phyloP scores from a whole-genome alignment of 1,140 invertebrate genomes.

The Apocrypta bakeri region DNA sequence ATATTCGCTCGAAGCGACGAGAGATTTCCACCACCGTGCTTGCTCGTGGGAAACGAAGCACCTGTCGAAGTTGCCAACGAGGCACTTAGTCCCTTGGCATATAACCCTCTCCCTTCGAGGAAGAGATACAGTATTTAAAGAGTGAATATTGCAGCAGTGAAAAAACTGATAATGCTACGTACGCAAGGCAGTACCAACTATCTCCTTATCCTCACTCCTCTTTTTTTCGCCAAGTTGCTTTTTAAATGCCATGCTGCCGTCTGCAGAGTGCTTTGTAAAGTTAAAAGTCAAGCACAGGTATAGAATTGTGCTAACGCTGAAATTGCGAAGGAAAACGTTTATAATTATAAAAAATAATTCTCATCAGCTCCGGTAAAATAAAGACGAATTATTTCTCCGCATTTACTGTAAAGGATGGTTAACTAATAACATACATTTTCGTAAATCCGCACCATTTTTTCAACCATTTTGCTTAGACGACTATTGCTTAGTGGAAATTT shows the following conservation, averaged over 20 bases:
- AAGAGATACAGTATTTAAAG: slow-evolving; percentile 24
- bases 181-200: too few relatives aligned
- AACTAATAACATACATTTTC: too few relatives aligned
- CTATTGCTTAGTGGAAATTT: too few relatives aligned
- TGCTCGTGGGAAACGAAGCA: slow-evolving; percentile 38
- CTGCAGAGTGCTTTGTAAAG: background rate
- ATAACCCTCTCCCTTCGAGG: background rate
- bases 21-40: slow-evolving; percentile 15
- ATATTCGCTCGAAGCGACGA: background rate
- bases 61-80: slow-evolving; percentile 36
- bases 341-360: too few relatives aligned
- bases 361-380: background rate
- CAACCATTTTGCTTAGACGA: too few relatives aligned
- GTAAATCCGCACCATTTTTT: too few relatives aligned
- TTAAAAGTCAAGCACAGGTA: background rate
- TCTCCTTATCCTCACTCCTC: too few relatives aligned
- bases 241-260: background rate
- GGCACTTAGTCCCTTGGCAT: background rate
- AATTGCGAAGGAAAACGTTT: background rate
- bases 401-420: too few relatives aligned
- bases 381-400: background rate
- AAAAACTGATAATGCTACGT: background rate
- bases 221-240: background rate
- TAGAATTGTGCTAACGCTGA: too few relatives aligned
- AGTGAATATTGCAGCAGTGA: background rate